Evolutionary conservation across 2,888 invertebrate species (phyloP), one percentile per base, ranked within the genome.

Genomic region (Anthrax anthrax): DNA sequence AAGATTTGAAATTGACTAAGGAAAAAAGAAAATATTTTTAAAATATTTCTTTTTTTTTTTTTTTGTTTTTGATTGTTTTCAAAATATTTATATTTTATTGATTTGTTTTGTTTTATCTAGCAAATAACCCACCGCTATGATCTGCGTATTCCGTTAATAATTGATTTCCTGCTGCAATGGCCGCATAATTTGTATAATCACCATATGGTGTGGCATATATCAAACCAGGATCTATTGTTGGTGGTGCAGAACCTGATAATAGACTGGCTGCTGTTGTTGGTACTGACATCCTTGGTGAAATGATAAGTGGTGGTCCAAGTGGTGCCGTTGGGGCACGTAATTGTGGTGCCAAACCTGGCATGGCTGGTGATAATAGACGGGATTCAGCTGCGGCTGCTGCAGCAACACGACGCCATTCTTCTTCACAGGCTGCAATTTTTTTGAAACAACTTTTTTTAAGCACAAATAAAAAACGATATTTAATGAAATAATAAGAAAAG

Each of bases 41-140:
- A n/a, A n/a, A n/a, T n/a, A n/a, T n/a, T n/a, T n/a, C n/a, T n/a
- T n/a, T n/a, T n/a, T n/a, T n/a, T n/a, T n/a, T n/a, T n/a, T n/a
- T n/a, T n/a, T n/a, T n/a, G n/a, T n/a, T n/a, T n/a, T n/a, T n/a
- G n/a, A n/a, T n/a, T n/a, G n/a, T n/a, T n/a, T n/a, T n/a, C n/a
- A n/a, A n/a, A n/a, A n/a, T n/a, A n/a, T n/a, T 8, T 34, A 38
- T 38, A 14, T 9, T 29, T 18, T 16, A 23, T 34, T 32, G 5
- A 32, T 27, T 43, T 14, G 37, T 23, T 23, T 23, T 23, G 4
- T 23, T 23, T 23, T 23, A 23, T 76, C 82, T 81, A 72, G 82
- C 82, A 77, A 83, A 84, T 72, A 84, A 84, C 91, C 89, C 90
- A 91, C 91, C 91, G 79, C 88, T 84, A 80, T 90, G 88, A 75